phyloP scores from a whole-genome alignment of 2,113 vertebrate species.

The Vimba vimba region DNA sequence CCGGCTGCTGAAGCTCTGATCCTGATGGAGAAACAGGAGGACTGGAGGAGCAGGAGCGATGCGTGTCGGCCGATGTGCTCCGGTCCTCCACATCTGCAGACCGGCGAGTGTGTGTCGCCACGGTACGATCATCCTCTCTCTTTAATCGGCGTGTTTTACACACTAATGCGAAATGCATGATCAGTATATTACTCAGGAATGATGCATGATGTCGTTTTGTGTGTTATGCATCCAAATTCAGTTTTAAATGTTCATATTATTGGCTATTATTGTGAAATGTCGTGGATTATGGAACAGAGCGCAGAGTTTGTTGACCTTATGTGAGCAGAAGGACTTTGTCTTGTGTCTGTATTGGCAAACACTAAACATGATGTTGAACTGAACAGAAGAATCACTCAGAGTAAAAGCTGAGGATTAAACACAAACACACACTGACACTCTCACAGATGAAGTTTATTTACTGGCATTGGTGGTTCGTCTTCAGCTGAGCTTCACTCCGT shows the following conservation, averaged over 20 bases:
- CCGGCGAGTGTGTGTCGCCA: background rate
- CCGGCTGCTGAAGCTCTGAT: background rate
- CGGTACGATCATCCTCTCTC: conserved; percentile 40
- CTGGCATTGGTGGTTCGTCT: background rate
- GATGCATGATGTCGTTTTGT: background rate
- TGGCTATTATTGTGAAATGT: background rate
- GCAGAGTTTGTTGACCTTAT: conserved; percentile 20
- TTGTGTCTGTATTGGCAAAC: conserved; percentile 18
- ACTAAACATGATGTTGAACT: conserved; percentile 4
- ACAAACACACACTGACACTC: background rate
- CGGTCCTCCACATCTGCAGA: conserved; percentile 23
- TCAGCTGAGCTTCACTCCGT: background rate
- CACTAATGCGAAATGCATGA: background rate
- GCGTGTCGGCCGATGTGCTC: conserved; percentile 35
- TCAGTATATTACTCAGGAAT: background rate
- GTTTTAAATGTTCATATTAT: background rate
- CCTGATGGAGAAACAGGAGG: conserved; percentile 54
- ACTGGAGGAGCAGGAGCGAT: conserved; percentile 18
- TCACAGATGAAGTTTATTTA: background rate
- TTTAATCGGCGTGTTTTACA: background rate
- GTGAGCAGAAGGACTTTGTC: conserved; percentile 31
- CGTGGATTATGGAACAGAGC: background rate
- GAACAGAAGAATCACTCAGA: background rate
- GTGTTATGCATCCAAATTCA: background rate
- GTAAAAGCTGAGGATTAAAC: too few species aligned